Evolutionary conservation across 2,113 vertebrate genomes (phyloP).

Genomic region (Notarius quadriscutis): DNA sequence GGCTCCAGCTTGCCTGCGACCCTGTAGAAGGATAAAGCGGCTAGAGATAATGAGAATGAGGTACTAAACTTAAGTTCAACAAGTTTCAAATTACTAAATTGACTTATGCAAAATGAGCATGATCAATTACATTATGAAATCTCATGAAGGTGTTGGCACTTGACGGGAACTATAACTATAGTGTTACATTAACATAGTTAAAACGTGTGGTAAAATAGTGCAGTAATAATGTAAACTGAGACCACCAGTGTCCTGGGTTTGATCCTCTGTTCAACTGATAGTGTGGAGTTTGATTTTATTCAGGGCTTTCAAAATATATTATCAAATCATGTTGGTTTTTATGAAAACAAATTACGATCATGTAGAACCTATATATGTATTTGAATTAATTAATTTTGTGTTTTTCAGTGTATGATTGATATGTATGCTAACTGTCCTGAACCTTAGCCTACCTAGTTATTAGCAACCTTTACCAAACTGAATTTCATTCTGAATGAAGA

Average conservation of each 20-base stretch:
- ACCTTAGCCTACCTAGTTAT: background rate
- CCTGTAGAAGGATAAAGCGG: too few relatives aligned
- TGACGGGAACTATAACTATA: background rate
- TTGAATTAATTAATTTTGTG: background rate
- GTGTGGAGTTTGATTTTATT: background rate
- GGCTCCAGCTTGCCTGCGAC: too few relatives aligned
- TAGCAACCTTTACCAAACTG: background rate
- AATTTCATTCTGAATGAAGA: slow-evolving; percentile 10
- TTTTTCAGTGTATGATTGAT: background rate
- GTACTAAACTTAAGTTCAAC: background rate
- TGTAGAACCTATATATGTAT: background rate
- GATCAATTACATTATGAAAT: background rate
- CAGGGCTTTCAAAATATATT: background rate
- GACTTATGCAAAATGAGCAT: background rate
- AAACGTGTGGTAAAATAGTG: background rate
- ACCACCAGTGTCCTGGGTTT: background rate
- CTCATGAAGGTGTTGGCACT: background rate
- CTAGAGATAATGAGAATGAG: too few relatives aligned
- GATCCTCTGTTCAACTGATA: background rate
- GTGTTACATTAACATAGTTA: background rate
- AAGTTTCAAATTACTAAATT: background rate
- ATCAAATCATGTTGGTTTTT: background rate
- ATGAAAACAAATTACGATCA: background rate
- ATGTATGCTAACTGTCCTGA: background rate
- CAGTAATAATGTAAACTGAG: background rate